Percentiles rank a stretch among this genome's conserved stretches.
phyloP scores from a whole-genome alignment of 2,888 invertebrate genomes.

The Lottia gigantea region DNA sequence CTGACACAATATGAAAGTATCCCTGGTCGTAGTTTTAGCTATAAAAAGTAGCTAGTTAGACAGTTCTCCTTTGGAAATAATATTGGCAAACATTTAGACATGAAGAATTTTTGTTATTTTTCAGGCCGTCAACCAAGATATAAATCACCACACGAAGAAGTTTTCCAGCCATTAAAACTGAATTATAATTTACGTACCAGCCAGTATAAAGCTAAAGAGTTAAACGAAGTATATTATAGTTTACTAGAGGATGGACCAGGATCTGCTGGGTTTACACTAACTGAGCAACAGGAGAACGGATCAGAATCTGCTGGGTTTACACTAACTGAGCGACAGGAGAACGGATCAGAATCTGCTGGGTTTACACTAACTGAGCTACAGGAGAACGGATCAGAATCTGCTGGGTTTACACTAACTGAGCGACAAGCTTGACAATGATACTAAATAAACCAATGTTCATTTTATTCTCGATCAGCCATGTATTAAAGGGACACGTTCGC shows the following conservation, averaged over 20 bases:
- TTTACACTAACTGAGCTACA: slow-evolving; percentile 15
- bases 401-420: slow-evolving; percentile 16
- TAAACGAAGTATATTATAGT: slow-evolving; percentile 4
- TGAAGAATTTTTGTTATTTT: neutral
- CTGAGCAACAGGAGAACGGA: slow-evolving; percentile 16
- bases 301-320: slow-evolving; percentile 18
- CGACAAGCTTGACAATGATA: too few relatives aligned
- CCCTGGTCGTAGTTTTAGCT: too few relatives aligned
- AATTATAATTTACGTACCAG: slow-evolving; percentile 12
- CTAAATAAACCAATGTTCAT: too few relatives aligned
- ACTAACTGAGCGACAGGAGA: slow-evolving; percentile 12
- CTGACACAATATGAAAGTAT: too few relatives aligned
- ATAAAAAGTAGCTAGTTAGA: too few relatives aligned
- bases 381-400: slow-evolving; percentile 19
- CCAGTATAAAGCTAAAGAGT: neutral
- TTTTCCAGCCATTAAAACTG: slow-evolving; percentile 16
- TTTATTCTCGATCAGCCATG: too few relatives aligned
- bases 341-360: slow-evolving; percentile 17
- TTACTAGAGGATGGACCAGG: slow-evolving; percentile 20
- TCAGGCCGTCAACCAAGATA: slow-evolving; percentile 12
- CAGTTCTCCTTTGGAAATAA: too few relatives aligned
- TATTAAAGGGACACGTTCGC: too few relatives aligned
- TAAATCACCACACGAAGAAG: slow-evolving; percentile 8
- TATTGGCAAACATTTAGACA: too few relatives aligned
- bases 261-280: slow-evolving; percentile 16